Evolutionary conservation across 2,113 vertebrate genomes (phyloP).

Genomic region (Elaphurus davidianus): DNA sequence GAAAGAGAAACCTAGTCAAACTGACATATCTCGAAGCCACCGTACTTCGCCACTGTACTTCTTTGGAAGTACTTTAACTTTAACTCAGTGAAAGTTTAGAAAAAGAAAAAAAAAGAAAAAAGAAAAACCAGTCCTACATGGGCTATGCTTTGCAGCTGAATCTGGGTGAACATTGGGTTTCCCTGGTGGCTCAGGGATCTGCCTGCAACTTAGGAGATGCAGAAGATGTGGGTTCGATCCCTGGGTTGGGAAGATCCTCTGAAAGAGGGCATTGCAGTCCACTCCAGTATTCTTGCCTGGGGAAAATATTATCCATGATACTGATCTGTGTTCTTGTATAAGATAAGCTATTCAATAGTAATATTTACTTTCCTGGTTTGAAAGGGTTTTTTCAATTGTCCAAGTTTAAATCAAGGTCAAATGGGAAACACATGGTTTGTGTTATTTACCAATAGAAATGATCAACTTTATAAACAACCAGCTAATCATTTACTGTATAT

Average conservation of each 20-base stretch:
- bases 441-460: conserved; percentile 68
- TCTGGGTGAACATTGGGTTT: neutral
- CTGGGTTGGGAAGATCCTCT: neutral
- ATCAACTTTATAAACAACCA: conserved; percentile 58
- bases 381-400: neutral
- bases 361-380: neutral
- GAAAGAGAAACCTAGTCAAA: neutral
- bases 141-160: neutral
- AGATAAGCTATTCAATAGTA: conserved; percentile 50
- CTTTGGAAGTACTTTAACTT: neutral
- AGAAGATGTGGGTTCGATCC: accelerated
- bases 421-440: conserved; percentile 61
- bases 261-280: neutral
- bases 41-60: neutral
- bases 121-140: neutral
- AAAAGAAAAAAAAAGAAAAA: neutral
- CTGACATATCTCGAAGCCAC: neutral
- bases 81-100: neutral
- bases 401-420: neutral
- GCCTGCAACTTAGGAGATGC: neutral
- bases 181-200: neutral
- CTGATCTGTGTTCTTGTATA: conserved; percentile 54
- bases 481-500: conserved; percentile 62
- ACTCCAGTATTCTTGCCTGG: neutral
- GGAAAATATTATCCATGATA: neutral